Evolutionary conservation across 2,888 invertebrate genomes (phyloP).

Genomic region (Pelosia muscerda): DNA sequence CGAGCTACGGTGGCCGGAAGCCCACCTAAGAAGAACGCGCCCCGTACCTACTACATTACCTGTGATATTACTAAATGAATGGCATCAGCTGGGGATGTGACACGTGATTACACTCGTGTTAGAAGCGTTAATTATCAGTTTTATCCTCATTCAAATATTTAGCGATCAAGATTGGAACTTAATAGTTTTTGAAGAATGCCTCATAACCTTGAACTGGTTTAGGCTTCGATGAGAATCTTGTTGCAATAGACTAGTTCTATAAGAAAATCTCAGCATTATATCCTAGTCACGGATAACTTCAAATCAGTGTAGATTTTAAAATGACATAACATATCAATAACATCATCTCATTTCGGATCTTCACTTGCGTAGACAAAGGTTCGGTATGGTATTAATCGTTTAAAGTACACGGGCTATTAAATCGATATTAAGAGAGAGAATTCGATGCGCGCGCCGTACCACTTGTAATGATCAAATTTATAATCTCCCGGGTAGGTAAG

Average conservation of each 20-base stretch:
- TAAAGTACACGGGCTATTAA: conserved; percentile 77
- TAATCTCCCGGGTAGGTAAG: conserved; percentile 84
- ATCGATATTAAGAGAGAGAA: conserved; percentile 81
- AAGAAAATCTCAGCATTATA: conserved; percentile 48
- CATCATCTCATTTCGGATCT: conserved; percentile 56
- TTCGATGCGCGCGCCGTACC: conserved; percentile 80
- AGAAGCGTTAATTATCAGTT: conserved; percentile 65
- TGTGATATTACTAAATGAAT: conserved; percentile 61
- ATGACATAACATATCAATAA: conserved; percentile 44
- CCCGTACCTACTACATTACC: no score
- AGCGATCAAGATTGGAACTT: conserved; percentile 62
- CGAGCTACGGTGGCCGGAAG: conserved; percentile 58
- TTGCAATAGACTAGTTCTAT: conserved; percentile 57
- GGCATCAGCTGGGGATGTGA: conserved; percentile 62
- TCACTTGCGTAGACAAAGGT: conserved; percentile 67
- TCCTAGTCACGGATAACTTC: conserved; percentile 27
- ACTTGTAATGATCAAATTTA: conserved; percentile 85
- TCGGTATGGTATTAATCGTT: conserved; percentile 74
- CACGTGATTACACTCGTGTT: conserved; percentile 65
- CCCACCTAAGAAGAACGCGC: conserved; percentile 74
- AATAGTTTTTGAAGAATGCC: conserved; percentile 67
- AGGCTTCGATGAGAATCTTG: conserved; percentile 46
- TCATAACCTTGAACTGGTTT: conserved; percentile 60
- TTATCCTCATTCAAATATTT: conserved; percentile 62
- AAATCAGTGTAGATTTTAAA: conserved; percentile 54